A percentile compares a stretch with the other conserved stretches of the same genome.
These are phyloP conservation scores for Prunella strophiata DNA, from an alignment of 2,797 vertebrate species.

Conservation along the genomic window DNA sequence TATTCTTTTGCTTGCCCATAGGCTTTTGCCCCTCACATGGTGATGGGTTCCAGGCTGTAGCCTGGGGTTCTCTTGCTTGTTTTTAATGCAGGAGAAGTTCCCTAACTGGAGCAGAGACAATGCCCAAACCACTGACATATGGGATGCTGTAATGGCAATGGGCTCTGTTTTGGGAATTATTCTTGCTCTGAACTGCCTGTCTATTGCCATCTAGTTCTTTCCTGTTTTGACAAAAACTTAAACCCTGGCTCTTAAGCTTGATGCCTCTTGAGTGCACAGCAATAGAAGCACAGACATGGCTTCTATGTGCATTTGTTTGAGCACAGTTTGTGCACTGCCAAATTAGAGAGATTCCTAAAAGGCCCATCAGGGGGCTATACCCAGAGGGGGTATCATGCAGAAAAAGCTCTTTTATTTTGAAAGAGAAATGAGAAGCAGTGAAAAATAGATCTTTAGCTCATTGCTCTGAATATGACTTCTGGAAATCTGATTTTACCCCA, in stretches of 20 bases:
- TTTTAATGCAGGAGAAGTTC: neutral
- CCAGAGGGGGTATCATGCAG: neutral
- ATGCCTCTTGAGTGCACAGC: neutral
- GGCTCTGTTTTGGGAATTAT: neutral
- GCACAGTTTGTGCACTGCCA: neutral
- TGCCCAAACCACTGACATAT: neutral
- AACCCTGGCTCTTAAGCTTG: neutral
- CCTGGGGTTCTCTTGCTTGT: neutral
- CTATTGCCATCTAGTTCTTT: neutral
- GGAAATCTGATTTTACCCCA: neutral
- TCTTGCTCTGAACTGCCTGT: neutral
- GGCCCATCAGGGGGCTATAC: neutral
- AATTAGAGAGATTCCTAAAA: constrained; percentile 48
- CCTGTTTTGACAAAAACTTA: neutral
- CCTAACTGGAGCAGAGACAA: neutral
- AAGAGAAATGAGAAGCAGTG: neutral
- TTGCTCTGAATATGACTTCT: neutral
- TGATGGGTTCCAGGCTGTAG: neutral
- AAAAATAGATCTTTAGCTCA: constrained; percentile 2
- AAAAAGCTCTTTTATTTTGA: neutral
- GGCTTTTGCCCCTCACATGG: neutral
- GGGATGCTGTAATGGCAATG: neutral
- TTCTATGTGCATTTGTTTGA: neutral
- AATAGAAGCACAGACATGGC: neutral
- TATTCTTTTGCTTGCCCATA: neutral